Evolutionary conservation across 2,888 invertebrate species (phyloP).

Genomic region (Pandemis heparana): DNA sequence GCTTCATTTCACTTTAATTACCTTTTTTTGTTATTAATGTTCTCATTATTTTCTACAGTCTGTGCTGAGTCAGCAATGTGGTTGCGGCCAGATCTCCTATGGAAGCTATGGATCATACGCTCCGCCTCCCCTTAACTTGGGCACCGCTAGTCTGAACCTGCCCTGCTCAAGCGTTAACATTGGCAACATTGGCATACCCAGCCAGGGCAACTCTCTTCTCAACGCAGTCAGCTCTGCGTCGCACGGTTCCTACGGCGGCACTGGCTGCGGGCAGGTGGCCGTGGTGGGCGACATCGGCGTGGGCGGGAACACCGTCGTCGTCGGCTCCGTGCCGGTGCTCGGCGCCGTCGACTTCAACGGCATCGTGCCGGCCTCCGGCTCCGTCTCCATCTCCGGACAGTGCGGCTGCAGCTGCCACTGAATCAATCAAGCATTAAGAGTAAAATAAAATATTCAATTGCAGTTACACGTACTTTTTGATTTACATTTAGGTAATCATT

Average conservation of each 20-base stretch:
- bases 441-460: too few species aligned
- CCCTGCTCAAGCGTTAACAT: neutral
- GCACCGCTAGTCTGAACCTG: neutral
- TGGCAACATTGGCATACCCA: slow-evolving; percentile 9
- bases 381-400: slow-evolving; percentile 60
- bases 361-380: slow-evolving; percentile 57
- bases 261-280: slow-evolving; percentile 51
- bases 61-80: slow-evolving; percentile 15
- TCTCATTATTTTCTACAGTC: neutral
- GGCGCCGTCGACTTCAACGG: slow-evolving; percentile 59
- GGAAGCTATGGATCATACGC: too few species aligned
- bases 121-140: neutral
- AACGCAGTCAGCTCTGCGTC: slow-evolving; percentile 26
- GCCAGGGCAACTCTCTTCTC: neutral
- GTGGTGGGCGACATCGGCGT: slow-evolving; percentile 53
- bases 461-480: too few species aligned
- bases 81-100: slow-evolving; percentile 1
- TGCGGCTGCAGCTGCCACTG: slow-evolving; percentile 56
- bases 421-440: slow-evolving; percentile 28
- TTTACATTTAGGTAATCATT: too few species aligned
- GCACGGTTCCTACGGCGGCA: slow-evolving; percentile 50
- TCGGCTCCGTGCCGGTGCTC: slow-evolving; percentile 46
- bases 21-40: too few species aligned
- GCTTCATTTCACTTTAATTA: too few species aligned
- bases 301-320: slow-evolving; percentile 48